These are phyloP conservation scores for Lanius ludovicianus DNA, from an alignment of 2,113 vertebrate genomes.

Conservation along the genomic window DNA sequence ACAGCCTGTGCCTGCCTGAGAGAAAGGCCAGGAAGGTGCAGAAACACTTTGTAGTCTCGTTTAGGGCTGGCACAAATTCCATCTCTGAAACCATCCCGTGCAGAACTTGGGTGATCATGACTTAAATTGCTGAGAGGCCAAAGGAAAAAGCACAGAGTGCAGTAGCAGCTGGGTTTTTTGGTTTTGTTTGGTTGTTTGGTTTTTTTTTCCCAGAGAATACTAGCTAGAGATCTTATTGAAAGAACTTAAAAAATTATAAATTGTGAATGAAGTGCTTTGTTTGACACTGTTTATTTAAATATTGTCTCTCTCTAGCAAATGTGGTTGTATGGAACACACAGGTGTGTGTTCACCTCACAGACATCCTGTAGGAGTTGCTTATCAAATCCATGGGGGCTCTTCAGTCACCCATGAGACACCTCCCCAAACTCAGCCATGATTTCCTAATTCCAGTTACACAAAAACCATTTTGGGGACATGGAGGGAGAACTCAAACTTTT, in stretches of 20 bases:
- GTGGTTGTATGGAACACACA: background rate
- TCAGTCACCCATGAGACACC: background rate
- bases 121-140: background rate
- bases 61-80: background rate
- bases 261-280: background rate
- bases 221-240: background rate
- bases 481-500: background rate
- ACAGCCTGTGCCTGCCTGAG: accelerated
- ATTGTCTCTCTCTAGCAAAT: background rate
- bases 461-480: background rate
- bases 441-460: background rate
- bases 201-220: background rate
- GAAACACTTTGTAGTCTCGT: background rate
- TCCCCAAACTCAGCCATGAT: background rate
- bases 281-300: background rate
- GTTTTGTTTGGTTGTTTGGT: background rate
- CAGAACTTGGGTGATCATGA: accelerated
- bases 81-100: background rate
- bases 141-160: background rate
- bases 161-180: background rate
- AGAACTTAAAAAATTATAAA: background rate
- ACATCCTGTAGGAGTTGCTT: background rate
- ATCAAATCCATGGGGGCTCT: background rate
- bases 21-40: background rate
- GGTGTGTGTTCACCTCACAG: background rate